phyloP scores from a whole-genome alignment of 2,888 invertebrate species.

The Drosophila neutralis region DNA sequence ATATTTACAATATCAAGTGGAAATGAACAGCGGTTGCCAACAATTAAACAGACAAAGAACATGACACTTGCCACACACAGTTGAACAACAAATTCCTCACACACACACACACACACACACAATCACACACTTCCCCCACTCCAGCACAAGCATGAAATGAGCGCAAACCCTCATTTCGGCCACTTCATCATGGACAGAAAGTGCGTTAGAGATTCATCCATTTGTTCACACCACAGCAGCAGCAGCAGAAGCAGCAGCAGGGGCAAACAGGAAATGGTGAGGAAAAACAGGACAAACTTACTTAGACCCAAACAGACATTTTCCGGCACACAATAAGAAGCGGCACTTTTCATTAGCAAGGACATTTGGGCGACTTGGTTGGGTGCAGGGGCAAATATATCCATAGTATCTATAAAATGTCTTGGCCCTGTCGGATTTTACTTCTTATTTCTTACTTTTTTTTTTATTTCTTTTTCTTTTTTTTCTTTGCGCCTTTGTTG shows the following conservation, averaged over 20 bases:
- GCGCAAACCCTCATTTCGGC: slow-evolving; percentile 15
- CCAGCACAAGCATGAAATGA: background rate
- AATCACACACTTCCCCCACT: background rate
- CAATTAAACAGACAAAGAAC: slow-evolving; percentile 44
- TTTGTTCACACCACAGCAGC: slow-evolving; percentile 57
- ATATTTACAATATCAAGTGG: slow-evolving; percentile 31
- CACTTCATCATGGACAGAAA: slow-evolving; percentile 46
- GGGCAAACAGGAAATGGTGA: background rate
- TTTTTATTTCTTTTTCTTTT: slow-evolving; percentile 1
- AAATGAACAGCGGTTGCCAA: slow-evolving; percentile 38
- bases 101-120: slow-evolving; percentile 8
- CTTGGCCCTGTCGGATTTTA: slow-evolving; percentile 64
- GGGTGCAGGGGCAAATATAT: slow-evolving; percentile 5
- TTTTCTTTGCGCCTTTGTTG: slow-evolving; percentile 58
- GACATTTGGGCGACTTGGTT: slow-evolving; percentile 56
- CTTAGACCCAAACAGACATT: slow-evolving; percentile 36
- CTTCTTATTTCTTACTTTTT: slow-evolving; percentile 28
- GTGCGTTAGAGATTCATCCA: slow-evolving; percentile 57
- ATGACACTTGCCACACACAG: slow-evolving; percentile 46
- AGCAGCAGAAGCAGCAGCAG: background rate
- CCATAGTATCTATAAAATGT: slow-evolving; percentile 60
- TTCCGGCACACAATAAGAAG: slow-evolving; percentile 48
- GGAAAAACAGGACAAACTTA: slow-evolving; percentile 19
- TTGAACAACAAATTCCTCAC: slow-evolving; percentile 39
- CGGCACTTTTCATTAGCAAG: slow-evolving; percentile 76